phyloP scores from a whole-genome alignment of 1,140 invertebrate genomes.

The Arctopsyche grandis region DNA sequence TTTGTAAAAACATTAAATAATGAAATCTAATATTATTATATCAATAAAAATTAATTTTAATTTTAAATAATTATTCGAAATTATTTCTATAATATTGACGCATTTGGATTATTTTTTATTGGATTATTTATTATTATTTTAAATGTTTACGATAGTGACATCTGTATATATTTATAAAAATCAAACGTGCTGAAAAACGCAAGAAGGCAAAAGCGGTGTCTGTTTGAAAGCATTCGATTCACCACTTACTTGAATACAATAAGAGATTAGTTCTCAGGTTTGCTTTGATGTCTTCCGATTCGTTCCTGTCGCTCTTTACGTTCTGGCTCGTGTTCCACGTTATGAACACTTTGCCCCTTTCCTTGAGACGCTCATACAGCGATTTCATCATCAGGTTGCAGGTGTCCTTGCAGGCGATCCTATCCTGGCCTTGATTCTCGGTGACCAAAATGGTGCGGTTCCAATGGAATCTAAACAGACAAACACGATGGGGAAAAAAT shows the following conservation, averaged over 20 bases:
- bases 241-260: constrained; percentile 69
- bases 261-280: constrained; percentile 63
- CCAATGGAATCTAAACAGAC: constrained; percentile 73
- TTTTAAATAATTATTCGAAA: no score
- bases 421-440: constrained; percentile 74
- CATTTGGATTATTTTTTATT: no score
- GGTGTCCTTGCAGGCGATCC: constrained; percentile 72
- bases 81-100: no score
- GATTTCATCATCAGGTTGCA: constrained; percentile 78
- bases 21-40: no score
- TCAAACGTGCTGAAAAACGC: no score
- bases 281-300: constrained; percentile 64
- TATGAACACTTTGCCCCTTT: constrained; percentile 61
- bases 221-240: constrained; percentile 8
- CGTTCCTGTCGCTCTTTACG: no score
- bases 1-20: no score
- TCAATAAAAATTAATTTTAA: no score
- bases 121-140: no score
- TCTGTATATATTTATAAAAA: no score
- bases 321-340: constrained; percentile 68
- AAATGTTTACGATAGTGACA: no score
- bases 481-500: constrained; percentile 50
- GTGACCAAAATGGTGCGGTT: constrained; percentile 76
- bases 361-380: constrained; percentile 71
- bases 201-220: neutral